Base-by-base conservation (phyloP, 2,888 invertebrate genomes). In the Orchesellides sinensis region DNA sequence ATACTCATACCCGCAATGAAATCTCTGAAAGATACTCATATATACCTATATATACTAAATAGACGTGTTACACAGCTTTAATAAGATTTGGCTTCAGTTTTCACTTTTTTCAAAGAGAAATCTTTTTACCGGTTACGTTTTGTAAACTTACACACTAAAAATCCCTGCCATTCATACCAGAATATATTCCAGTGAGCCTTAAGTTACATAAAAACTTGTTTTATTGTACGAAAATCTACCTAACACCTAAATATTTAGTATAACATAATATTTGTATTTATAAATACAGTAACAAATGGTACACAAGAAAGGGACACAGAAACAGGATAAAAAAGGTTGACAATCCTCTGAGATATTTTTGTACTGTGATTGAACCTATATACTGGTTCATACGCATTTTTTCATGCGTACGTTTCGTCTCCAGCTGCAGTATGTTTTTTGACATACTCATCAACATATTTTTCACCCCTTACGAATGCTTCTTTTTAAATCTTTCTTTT, bases 271-370 rank as follows among this genome's bases (percentile, higher is more conserved):
- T 19, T 47, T 19, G 14, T 25, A 47, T 49, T 32, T 68, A 52
- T 68, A 72, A 49, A 83, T 25, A 77, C 68, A 73, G 83, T 83
- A 81, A 84, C 79, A 80, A 78, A 66, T 21, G 45, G 49, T 65
- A 54, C 59, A 59, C 59, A 59, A 59, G 59, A 59, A n/a, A 59
- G 59, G 59, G 59, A 59, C 59, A 59, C 59, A 29, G 59, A 59
- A 59, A 59, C 59, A 59, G 59, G 59, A 59, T 59, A 78, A 85
- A 84, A 85, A 84, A 86, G 84, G 81, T 82, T 78, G 74, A 84
- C 84, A 85, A 87, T 87, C 86, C 87, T 86, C 86, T 87, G 87
- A 87, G 87, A 84, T 84, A 85, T 84, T 86, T 74, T 87, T 87
- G 87, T 87, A 87, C 87, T 87, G 86, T 87, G 82, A 86, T 84